Percentiles rank a stretch among this genome's conserved stretches.
Evolutionary conservation across 2,888 invertebrate species (phyloP).

Genomic region (Melanargia galathea): DNA sequence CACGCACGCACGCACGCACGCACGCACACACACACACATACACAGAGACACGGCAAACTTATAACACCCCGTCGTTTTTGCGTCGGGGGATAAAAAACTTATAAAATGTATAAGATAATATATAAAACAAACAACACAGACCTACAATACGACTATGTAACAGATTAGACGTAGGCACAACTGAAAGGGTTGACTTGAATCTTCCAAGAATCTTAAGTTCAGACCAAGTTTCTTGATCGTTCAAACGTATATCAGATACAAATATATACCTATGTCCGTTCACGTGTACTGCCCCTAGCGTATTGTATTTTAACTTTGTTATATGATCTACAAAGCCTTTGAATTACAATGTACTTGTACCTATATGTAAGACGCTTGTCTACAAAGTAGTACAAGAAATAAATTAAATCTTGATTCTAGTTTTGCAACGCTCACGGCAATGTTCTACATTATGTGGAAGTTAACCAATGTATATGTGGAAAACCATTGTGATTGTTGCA

Average conservation of each 20-base stretch:
- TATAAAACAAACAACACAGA: no score
- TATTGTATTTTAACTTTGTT: constrained; percentile 5
- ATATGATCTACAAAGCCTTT: constrained; percentile 1
- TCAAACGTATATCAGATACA: not conserved
- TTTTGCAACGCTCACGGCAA: no score
- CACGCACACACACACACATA: no score
- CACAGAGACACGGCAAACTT: no score
- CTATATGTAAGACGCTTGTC: not conserved
- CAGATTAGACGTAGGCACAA: not conserved
- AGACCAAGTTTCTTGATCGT: not conserved
- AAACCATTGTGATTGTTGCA: no score
- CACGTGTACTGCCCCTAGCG: not conserved
- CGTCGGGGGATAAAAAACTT: no score
- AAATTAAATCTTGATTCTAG: not conserved
- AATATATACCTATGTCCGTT: not conserved
- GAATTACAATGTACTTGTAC: not conserved
- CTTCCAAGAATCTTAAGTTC: not conserved
- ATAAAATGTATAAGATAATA: no score
- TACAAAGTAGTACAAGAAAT: not conserved
- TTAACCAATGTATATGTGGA: no score
- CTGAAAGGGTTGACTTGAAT: not conserved
- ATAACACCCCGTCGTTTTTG: no score
- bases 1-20: no score
- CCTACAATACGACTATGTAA: not conserved
- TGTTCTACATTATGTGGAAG: no score